Evolutionary conservation across 2,113 vertebrate species (phyloP).

Genomic region (Catharus fuscescens): DNA sequence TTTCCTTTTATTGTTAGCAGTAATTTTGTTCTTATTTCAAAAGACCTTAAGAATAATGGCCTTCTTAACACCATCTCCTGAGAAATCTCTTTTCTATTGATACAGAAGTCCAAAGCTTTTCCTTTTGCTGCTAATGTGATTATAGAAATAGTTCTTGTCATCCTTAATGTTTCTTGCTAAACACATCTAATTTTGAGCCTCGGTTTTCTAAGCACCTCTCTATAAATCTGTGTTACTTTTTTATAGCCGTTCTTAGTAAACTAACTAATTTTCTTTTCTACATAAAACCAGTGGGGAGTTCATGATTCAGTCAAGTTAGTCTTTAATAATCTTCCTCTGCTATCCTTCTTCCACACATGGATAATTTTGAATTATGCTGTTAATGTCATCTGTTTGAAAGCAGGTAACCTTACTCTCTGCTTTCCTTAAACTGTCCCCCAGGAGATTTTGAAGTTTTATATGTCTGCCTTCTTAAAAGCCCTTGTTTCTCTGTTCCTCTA

Average conservation of each 20-base stretch:
- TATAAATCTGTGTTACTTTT: background rate
- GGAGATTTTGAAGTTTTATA: background rate
- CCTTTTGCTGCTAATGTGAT: background rate
- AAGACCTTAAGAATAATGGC: background rate
- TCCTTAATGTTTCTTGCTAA: background rate
- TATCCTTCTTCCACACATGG: background rate
- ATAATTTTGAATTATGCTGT: background rate
- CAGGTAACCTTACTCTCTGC: background rate
- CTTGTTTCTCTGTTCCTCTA: background rate
- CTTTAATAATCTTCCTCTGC: constrained; percentile 10
- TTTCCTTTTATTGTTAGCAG: background rate
- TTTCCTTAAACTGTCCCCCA: background rate
- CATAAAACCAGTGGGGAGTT: background rate
- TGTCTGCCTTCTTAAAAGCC: background rate
- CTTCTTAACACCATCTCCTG: background rate
- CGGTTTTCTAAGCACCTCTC: background rate
- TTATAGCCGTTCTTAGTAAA: constrained; percentile 2
- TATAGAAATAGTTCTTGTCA: background rate
- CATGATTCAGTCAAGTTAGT: background rate
- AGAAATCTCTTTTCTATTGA: background rate
- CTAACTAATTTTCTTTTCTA: background rate
- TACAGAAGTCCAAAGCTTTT: background rate
- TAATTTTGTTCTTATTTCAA: background rate
- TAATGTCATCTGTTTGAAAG: background rate
- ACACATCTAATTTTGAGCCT: background rate